Conservation (phyloP, 2,113 vertebrate species). For the Syngnathus typhle region DNA sequence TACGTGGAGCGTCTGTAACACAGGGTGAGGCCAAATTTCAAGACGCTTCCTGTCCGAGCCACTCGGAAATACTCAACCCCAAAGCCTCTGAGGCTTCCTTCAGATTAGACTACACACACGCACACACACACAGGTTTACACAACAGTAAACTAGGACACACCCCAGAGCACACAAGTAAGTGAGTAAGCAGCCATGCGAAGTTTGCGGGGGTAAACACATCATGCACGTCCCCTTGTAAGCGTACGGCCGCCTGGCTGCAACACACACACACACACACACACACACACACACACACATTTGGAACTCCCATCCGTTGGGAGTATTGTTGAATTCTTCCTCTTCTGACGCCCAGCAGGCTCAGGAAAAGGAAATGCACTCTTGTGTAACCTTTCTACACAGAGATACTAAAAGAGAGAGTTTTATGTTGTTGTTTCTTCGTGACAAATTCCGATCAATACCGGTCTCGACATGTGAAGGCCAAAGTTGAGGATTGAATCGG, state of each 20-base stretch:
- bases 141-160: constrained; percentile 17
- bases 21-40: constrained; percentile 18
- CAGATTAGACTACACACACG: background rate
- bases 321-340: constrained; percentile 57
- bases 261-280: constrained; percentile 5
- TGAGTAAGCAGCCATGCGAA: background rate
- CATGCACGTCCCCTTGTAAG: constrained; percentile 5
- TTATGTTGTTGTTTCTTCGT: background rate
- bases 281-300: constrained; percentile 9
- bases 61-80: constrained; percentile 60
- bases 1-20: constrained; percentile 4
- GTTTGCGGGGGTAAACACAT: constrained; percentile 24
- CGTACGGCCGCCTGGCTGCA: constrained; percentile 9
- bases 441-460: constrained; percentile 9
- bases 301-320: constrained; percentile 42
- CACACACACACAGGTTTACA: constrained; percentile 13
- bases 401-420: constrained; percentile 8
- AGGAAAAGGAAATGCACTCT: constrained; percentile 52
- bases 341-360: constrained; percentile 36
- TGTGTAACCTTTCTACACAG: constrained; percentile 28
- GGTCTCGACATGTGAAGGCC: background rate
- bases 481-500: background rate
- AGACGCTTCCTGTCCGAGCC: constrained; percentile 39
- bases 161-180: constrained; percentile 17
- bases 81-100: constrained; percentile 37